These are phyloP conservation scores for Triplophysa dalaica DNA, from an alignment of 2,113 vertebrate genomes.

Conservation along the genomic window DNA sequence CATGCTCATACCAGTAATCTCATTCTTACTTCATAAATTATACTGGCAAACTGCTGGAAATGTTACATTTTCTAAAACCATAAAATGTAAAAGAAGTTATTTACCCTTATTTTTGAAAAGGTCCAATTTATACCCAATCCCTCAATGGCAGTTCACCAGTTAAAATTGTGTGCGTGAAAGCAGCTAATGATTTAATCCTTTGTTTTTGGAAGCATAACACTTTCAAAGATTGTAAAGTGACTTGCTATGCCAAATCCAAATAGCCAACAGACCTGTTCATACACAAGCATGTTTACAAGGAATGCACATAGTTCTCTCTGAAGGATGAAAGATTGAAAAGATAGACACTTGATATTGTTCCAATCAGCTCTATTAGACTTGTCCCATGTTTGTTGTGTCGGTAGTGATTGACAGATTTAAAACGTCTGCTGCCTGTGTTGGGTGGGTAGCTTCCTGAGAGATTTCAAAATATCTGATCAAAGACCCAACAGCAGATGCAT, in stretches of 20 bases:
- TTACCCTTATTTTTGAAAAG: too few species aligned
- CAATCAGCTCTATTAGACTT: constrained; percentile 46
- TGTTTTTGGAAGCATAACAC: too few species aligned
- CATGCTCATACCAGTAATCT: too few species aligned
- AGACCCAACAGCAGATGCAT: constrained; percentile 19
- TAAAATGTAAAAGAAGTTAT: too few species aligned
- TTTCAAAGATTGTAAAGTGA: not conserved
- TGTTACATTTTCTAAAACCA: too few species aligned
- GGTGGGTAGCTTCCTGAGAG: constrained; percentile 50
- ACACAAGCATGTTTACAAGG: constrained; percentile 26
- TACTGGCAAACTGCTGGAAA: too few species aligned
- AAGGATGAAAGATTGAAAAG: constrained; percentile 39
- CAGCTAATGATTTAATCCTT: too few species aligned
- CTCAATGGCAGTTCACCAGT: too few species aligned
- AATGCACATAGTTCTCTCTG: constrained; percentile 56
- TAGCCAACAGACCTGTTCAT: constrained; percentile 7
- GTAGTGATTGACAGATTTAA: constrained; percentile 47
- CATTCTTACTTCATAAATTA: too few species aligned
- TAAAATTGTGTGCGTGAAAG: too few species aligned
- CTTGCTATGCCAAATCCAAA: not conserved
- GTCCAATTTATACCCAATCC: too few species aligned
- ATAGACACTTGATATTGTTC: constrained; percentile 49
- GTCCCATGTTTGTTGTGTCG: constrained; percentile 32
- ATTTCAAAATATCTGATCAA: constrained; percentile 51
- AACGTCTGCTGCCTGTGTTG: constrained; percentile 37